Conservation (phyloP, 2,888 invertebrate genomes). For the Pseudanteris insignis region DNA sequence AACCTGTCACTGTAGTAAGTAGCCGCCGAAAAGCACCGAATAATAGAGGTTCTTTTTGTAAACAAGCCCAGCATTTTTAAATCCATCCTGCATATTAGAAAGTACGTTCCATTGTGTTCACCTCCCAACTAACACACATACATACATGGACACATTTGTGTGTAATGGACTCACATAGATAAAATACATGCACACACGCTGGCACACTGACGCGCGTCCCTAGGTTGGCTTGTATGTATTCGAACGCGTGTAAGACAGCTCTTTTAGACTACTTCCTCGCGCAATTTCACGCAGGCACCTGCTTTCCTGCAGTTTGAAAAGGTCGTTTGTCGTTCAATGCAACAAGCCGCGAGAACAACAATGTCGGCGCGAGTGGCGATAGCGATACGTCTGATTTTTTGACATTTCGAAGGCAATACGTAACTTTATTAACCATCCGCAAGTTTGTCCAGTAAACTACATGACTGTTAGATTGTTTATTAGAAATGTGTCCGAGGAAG, state of each 20-base stretch:
- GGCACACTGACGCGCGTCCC: too few species aligned
- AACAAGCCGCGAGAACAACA: too few species aligned
- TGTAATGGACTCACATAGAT: too few species aligned
- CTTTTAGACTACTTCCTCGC: constrained; percentile 18
- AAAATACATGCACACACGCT: neutral
- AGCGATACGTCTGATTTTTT: too few species aligned
- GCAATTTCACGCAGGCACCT: constrained; percentile 33
- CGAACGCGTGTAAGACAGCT: constrained; percentile 5
- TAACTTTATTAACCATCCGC: too few species aligned
- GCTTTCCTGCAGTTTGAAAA: constrained; percentile 11
- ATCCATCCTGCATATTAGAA: constrained; percentile 18
- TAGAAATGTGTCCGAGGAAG: too few species aligned
- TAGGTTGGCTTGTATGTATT: neutral
- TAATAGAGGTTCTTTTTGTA: neutral
- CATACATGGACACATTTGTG: too few species aligned
- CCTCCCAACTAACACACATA: too few species aligned
- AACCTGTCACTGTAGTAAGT: constrained; percentile 16
- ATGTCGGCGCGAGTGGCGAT: neutral
- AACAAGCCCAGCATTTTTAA: constrained; percentile 10
- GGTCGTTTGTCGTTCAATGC: neutral
- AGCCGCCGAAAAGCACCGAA: constrained; percentile 1
- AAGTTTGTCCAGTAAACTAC: too few species aligned
- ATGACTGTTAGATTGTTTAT: too few species aligned
- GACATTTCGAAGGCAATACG: too few species aligned
- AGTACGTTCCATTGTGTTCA: too few species aligned